These are phyloP conservation scores for Tetramorium simillimum DNA, from an alignment of 1,140 invertebrate genomes.

Conservation along the genomic window DNA sequence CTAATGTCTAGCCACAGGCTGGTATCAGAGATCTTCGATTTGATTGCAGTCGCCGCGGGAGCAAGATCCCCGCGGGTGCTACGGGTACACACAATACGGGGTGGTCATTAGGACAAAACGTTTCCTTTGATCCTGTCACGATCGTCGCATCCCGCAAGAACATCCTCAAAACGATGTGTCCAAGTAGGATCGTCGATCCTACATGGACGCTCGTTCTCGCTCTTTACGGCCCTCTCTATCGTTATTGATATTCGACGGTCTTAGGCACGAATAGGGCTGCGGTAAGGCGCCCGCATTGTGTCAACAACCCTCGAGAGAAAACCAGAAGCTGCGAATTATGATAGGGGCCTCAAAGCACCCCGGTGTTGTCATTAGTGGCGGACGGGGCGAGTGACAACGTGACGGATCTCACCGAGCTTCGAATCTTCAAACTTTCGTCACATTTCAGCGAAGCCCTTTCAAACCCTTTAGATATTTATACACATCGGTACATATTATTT, in stretches of 20 bases:
- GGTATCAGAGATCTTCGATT: slow-evolving; percentile 61
- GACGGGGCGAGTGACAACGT: slow-evolving; percentile 15
- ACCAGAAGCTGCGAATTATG: slow-evolving; percentile 82
- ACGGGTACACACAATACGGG: slow-evolving; percentile 50
- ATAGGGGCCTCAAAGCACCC: slow-evolving; percentile 78
- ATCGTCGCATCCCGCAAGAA: slow-evolving; percentile 68
- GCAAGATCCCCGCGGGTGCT: slow-evolving; percentile 60
- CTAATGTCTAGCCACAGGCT: slow-evolving; percentile 42
- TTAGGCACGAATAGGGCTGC: slow-evolving; percentile 79
- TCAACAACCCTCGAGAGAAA: slow-evolving; percentile 80
- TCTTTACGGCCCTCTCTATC: slow-evolving; percentile 67
- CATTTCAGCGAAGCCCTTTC: neutral
- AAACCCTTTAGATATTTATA: neutral
- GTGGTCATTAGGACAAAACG: slow-evolving; percentile 75
- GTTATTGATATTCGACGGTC: slow-evolving; percentile 77
- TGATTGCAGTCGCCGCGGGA: slow-evolving; percentile 51
- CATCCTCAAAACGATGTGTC: slow-evolving; percentile 64
- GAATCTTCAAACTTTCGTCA: slow-evolving; percentile 68
- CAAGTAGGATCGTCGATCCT: slow-evolving; percentile 57
- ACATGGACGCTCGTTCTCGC: slow-evolving; percentile 56
- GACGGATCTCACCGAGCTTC: slow-evolving; percentile 66
- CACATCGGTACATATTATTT: neutral
- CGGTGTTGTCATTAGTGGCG: slow-evolving; percentile 79
- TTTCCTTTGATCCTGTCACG: slow-evolving; percentile 79
- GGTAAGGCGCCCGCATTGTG: slow-evolving; percentile 82